A percentile compares a stretch with the other conserved stretches of the same genome.
phyloP scores from a whole-genome alignment of 2,797 vertebrate species.

The Semotilus atromaculatus region DNA sequence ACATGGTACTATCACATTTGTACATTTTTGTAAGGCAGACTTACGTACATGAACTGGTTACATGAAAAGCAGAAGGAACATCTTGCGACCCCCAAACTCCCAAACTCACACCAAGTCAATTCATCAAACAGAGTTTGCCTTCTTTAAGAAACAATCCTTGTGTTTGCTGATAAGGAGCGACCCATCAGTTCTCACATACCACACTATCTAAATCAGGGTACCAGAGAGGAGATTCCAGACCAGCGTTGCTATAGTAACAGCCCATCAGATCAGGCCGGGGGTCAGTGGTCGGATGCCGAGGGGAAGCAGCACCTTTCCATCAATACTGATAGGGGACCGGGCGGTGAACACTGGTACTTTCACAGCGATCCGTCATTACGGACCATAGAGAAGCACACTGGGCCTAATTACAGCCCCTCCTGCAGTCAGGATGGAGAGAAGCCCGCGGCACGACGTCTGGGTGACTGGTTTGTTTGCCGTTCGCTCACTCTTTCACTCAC shows the following conservation, averaged over 20 bases:
- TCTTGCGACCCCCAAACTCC: not conserved
- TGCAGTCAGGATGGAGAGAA: constrained; percentile 55
- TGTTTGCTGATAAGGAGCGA: constrained; percentile 26
- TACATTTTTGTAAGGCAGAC: not conserved
- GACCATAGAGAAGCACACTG: constrained; percentile 66
- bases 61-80: not conserved
- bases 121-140: not conserved
- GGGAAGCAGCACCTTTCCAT: constrained; percentile 49
- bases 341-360: constrained; percentile 55
- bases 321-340: constrained; percentile 64
- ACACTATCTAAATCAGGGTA: constrained; percentile 38
- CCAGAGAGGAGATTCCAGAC: constrained; percentile 26
- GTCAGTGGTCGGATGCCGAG: constrained; percentile 18
- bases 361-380: constrained; percentile 64
- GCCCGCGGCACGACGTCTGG: constrained; percentile 35
- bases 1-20: not conserved
- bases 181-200: constrained; percentile 9
- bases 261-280: constrained; percentile 35
- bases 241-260: constrained; percentile 54
- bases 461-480: constrained; percentile 20
- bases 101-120: not conserved
- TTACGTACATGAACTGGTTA: not conserved
- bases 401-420: constrained; percentile 72
- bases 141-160: constrained; percentile 8
- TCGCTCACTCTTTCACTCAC: constrained; percentile 16